A percentile compares a stretch with the other conserved stretches of the same genome.
Conservation (phyloP, 2,113 vertebrate species). For the Tyrannus savana region DNA sequence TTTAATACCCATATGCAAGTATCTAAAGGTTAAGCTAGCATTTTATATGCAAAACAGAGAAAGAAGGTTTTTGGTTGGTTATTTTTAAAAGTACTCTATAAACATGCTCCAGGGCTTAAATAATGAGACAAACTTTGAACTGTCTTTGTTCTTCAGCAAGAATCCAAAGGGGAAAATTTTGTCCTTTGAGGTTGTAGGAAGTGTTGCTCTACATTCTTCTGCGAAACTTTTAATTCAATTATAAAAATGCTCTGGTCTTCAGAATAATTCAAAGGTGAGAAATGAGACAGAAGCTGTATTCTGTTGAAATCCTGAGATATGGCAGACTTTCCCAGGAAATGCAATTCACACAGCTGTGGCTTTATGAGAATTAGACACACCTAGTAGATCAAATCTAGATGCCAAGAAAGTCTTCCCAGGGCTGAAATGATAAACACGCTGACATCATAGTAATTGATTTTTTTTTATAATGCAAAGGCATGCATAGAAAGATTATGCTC, state of each 20-base stretch:
- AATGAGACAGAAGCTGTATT: conserved; percentile 31
- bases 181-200: conserved; percentile 5
- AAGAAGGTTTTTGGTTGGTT: not conserved
- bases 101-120: conserved; percentile 6
- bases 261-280: conserved; percentile 61
- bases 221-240: conserved; percentile 5
- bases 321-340: conserved; percentile 35
- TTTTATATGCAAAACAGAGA: not conserved
- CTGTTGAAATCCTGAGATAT: not conserved
- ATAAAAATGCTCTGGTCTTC: conserved; percentile 37
- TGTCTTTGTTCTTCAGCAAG: conserved; percentile 25
- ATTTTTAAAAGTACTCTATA: not conserved
- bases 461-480: conserved; percentile 62
- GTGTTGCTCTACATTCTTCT: conserved; percentile 4
- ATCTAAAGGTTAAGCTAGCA: not conserved
- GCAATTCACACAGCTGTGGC: conserved; percentile 56
- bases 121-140: conserved; percentile 13
- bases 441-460: conserved; percentile 64
- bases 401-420: conserved; percentile 72
- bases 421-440: conserved; percentile 67
- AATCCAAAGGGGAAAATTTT: conserved; percentile 17
- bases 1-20: not conserved
- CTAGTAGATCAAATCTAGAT: conserved; percentile 57
- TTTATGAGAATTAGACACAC: conserved; percentile 72
- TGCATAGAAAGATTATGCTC: conserved; percentile 38